A percentile compares a stretch with the other conserved stretches of the same genome.
Conservation (phyloP, 2,113 vertebrate species). For the Callospermophilus lateralis region DNA sequence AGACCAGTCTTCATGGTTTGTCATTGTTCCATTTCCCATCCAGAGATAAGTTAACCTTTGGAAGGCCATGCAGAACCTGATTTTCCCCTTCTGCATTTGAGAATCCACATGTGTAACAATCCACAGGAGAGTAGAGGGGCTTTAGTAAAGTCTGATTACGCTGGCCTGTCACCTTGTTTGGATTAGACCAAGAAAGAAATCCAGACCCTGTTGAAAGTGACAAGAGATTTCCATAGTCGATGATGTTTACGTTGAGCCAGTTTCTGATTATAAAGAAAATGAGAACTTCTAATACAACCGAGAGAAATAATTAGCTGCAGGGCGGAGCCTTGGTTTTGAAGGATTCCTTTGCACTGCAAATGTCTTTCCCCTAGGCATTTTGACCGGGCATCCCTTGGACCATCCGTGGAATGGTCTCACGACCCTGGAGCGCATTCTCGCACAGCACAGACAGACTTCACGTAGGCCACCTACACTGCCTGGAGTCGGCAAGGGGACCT, state of each 20-base stretch:
- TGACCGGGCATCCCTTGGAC: background rate
- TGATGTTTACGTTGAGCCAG: background rate
- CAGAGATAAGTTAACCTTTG: background rate
- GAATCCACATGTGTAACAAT: no score
- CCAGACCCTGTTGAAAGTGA: background rate
- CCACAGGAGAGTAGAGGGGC: rapidly evolving
- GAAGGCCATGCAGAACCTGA: background rate
- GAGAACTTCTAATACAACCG: background rate
- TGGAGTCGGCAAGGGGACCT: background rate
- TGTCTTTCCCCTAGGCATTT: background rate
- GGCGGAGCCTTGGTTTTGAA: background rate
- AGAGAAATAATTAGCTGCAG: background rate
- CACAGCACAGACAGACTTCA: rapidly evolving
- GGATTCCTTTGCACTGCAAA: background rate
- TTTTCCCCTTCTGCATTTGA: background rate
- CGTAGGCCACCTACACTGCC: background rate
- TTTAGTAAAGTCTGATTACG: background rate
- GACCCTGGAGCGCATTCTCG: rapidly evolving
- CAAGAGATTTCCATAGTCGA: background rate
- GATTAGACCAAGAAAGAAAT: background rate
- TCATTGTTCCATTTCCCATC: background rate
- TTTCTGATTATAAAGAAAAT: background rate
- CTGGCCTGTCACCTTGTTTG: background rate
- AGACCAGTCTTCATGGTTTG: background rate
- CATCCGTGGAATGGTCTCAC: background rate